Conservation (phyloP, 2,888 invertebrate species). For the Willowsia nigromaculata region DNA sequence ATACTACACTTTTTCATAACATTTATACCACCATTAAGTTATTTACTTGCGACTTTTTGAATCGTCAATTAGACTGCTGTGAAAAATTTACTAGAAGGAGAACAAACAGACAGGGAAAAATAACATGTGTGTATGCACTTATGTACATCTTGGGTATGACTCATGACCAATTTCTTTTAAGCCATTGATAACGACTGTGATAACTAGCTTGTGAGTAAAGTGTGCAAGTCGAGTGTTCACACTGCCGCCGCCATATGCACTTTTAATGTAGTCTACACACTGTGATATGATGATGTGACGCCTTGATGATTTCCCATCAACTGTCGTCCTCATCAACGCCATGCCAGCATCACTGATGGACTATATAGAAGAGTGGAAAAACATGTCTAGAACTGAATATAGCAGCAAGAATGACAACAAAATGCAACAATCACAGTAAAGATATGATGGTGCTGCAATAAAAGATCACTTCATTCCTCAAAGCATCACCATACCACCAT, state of each 20-base stretch:
- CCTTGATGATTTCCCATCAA: constrained; percentile 51
- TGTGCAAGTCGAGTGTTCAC: constrained; percentile 35
- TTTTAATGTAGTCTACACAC: too few species aligned
- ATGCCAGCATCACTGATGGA: constrained; percentile 26
- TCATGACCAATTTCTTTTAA: constrained; percentile 12
- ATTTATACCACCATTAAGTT: neutral
- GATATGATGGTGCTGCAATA: neutral
- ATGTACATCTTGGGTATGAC: neutral
- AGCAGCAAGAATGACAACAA: neutral
- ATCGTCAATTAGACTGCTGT: neutral
- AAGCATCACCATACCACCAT: neutral
- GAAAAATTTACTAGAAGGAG: too few species aligned
- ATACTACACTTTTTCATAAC: neutral
- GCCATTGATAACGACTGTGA: neutral
- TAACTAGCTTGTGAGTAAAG: constrained; percentile 39
- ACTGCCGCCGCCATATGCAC: constrained; percentile 17
- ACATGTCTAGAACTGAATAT: constrained; percentile 38
- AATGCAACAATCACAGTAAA: neutral
- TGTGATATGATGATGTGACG: constrained; percentile 45
- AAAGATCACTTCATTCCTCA: neutral
- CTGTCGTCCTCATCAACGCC: constrained; percentile 1
- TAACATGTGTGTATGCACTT: neutral
- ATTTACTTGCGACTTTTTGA: neutral
- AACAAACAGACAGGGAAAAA: neutral
- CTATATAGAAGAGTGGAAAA: constrained; percentile 45